phyloP scores from a whole-genome alignment of 2,797 vertebrate species.

The Manis pentadactyla region DNA sequence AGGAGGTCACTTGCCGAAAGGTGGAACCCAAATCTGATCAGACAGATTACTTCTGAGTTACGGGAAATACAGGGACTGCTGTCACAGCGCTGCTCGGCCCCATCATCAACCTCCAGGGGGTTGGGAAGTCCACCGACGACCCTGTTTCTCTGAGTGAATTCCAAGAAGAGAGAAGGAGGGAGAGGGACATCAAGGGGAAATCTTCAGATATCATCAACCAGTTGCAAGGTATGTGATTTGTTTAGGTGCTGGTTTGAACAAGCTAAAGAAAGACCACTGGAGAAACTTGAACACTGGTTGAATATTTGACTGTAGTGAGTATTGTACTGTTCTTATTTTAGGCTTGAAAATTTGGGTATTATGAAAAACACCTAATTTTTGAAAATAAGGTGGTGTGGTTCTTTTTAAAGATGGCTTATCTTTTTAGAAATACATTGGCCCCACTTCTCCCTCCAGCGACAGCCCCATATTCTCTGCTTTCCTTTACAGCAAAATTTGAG shows the following conservation, averaged over 20 bases:
- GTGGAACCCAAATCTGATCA: neutral
- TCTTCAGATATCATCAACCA: neutral
- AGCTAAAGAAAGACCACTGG: neutral
- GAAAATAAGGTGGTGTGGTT: too few relatives aligned
- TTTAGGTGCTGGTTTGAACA: neutral
- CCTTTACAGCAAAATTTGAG: neutral
- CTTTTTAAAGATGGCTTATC: neutral
- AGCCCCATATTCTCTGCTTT: neutral
- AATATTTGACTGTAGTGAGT: neutral
- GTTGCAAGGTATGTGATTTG: neutral
- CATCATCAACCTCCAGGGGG: neutral
- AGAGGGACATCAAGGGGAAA: neutral
- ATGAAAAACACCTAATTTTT: neutral
- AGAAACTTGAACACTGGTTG: neutral
- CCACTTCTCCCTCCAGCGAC: neutral
- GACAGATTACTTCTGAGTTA: neutral
- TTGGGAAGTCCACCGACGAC: neutral
- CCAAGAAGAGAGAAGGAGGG: neutral
- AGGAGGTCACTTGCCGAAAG: neutral
- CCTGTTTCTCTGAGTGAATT: neutral
- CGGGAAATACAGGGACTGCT: neutral
- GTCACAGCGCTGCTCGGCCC: neutral
- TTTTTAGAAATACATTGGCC: neutral
- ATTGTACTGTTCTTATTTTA: neutral
- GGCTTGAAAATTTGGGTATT: neutral